Evolutionary conservation across 2,888 invertebrate species (phyloP).

Genomic region (Hofmannophila pseudospretella): DNA sequence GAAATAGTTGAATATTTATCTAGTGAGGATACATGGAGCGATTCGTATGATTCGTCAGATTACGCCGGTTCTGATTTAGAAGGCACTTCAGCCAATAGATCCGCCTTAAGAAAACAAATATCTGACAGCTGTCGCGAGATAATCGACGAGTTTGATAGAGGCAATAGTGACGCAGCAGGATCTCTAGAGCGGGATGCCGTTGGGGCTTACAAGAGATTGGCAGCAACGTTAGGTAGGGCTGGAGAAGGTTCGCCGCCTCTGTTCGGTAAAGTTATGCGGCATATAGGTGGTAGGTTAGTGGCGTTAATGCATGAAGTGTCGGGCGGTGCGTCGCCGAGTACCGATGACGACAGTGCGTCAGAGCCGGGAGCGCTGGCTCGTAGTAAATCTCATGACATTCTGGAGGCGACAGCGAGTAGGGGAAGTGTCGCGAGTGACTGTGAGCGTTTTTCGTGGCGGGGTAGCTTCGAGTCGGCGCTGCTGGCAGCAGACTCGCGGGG

Average conservation of each 20-base stretch:
- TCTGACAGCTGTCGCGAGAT: conserved; percentile 93
- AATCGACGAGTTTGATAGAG: conserved; percentile 90
- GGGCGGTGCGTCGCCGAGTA: conserved; percentile 85
- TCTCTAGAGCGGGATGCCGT: conserved; percentile 86
- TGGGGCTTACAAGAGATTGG: conserved; percentile 91
- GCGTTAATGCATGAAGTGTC: conserved; percentile 96
- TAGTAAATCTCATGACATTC: conserved; percentile 89
- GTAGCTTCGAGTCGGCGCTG: conserved; percentile 94
- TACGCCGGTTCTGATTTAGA: conserved; percentile 94
- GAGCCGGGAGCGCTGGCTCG: conserved; percentile 84
- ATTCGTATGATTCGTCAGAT: conserved; percentile 94
- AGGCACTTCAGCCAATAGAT: conserved; percentile 80
- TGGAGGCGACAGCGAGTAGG: conserved; percentile 78
- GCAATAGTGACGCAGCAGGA: conserved; percentile 70
- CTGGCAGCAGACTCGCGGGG: conserved; percentile 92
- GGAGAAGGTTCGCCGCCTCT: conserved; percentile 86
- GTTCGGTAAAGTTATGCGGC: conserved; percentile 94
- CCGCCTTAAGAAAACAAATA: conserved; percentile 88
- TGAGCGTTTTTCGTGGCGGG: conserved; percentile 94
- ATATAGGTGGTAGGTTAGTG: conserved; percentile 91
- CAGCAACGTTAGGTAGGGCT: conserved; percentile 89
- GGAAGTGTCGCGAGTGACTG: conserved; percentile 89
- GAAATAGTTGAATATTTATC: conserved; percentile 95
- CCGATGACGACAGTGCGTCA: conserved; percentile 85
- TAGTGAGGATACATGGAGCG: conserved; percentile 95